Base-by-base conservation (phyloP, 1,140 invertebrate species). In the Cotesia chilonis region DNA sequence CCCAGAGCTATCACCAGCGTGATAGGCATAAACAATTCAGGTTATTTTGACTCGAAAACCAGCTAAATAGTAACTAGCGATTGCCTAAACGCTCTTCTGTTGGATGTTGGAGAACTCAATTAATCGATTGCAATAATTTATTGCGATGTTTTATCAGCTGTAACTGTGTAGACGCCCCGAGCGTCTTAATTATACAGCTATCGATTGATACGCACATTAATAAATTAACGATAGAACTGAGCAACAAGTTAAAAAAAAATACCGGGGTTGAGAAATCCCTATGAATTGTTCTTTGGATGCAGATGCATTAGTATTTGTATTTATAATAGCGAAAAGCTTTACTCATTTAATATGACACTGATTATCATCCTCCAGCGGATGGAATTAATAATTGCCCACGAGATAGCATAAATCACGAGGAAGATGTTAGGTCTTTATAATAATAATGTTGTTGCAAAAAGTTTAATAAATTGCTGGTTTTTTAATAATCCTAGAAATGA, bases 321-420 rank as follows among this genome's bases (percentile, higher is more conserved):
- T 38, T 61, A 61, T 63, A 63, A 63, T 63, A 7, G 7, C n/a
- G 36, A 63, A 63, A 63, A 63, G 60, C 20, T 20, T 4, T 68
- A 55, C 28, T 68, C 51, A 57, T 55, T 68, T 68, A 68, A 68
- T 68, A 41, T 68, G 66, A 68, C 66, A 68, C 41, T 68, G 47
- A 68, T 68, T 54, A 68, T 28, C 51, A 54, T 68, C 52, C 17
- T 36, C 51, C n/a, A 36, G 5, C 4, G 41, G 41, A 68, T 51
- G 35, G 52, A 5, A 68, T 68, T 68, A 68, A 68, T 68, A 68
- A 68, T 68, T 55, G 35, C 66, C 12, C 41, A 47, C 14, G 12
- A 37, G 4, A 65, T 63, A 41, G 37, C 60, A 63, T 63, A 37
- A 41, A 63, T 63, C 60, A 59, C 36, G 14, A 37, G 4, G 35